phyloP scores from a whole-genome alignment of 2,113 vertebrate species.

The Tylochromis polylepis region DNA sequence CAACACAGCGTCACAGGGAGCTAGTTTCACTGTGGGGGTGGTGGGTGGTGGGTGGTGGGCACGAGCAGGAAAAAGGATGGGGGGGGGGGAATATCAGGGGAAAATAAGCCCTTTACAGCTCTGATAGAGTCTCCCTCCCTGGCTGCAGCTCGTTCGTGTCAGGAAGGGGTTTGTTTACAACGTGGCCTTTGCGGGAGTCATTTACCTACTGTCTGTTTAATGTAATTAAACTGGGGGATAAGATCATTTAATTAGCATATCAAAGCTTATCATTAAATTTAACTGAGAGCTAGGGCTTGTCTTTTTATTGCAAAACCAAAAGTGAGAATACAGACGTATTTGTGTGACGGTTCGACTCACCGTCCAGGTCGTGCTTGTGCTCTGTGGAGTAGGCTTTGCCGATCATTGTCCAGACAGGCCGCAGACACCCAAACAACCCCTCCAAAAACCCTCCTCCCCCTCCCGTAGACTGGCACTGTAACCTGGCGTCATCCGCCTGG shows the following conservation, averaged over 20 bases:
- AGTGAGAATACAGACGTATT: background rate
- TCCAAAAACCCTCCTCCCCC: constrained; percentile 88
- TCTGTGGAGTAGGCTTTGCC: constrained; percentile 93
- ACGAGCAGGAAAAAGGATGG: constrained; percentile 18
- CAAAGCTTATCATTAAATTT: constrained; percentile 28
- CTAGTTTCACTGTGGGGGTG: constrained; percentile 43
- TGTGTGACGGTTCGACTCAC: constrained; percentile 63
- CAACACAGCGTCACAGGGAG: constrained; percentile 66
- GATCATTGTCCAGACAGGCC: constrained; percentile 94
- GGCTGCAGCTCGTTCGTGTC: constrained; percentile 24
- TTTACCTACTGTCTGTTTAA: constrained; percentile 47
- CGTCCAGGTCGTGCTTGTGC: constrained; percentile 87
- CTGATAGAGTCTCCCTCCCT: constrained; percentile 43
- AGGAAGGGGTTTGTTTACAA: constrained; percentile 58
- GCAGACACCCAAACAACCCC: constrained; percentile 89
- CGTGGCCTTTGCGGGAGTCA: constrained; percentile 34
- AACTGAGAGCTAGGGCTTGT: background rate
- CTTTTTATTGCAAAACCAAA: constrained; percentile 14
- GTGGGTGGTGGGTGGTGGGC: constrained; percentile 14
- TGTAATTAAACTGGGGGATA: constrained; percentile 54
- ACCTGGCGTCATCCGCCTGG: constrained; percentile 66
- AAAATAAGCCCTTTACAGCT: constrained; percentile 52
- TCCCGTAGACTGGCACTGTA: constrained; percentile 83
- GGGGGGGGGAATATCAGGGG: constrained; percentile 10
- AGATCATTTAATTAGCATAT: constrained; percentile 48